A percentile compares a stretch with the other conserved stretches of the same genome.
phyloP scores from a whole-genome alignment of 2,113 vertebrate species.

The Panthera tigris region DNA sequence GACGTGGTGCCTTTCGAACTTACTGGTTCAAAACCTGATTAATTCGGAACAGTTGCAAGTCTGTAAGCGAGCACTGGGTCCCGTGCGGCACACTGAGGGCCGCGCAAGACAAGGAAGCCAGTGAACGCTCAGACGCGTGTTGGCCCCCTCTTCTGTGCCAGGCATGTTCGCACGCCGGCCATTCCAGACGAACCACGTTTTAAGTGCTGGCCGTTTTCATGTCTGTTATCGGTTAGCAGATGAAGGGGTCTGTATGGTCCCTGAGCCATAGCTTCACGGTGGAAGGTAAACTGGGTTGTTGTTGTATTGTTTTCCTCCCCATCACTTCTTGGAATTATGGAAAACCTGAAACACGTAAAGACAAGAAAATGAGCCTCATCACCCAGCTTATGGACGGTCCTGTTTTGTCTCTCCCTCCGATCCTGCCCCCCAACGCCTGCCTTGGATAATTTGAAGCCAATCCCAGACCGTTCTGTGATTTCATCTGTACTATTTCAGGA shows the following conservation, averaged over 20 bases:
- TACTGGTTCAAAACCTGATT: neutral
- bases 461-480: neutral
- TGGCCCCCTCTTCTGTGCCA: fast-evolving
- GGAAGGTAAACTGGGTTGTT: neutral
- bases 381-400: neutral
- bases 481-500: neutral
- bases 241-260: neutral
- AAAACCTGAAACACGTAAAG: neutral
- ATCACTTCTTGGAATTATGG: neutral
- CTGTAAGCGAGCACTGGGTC: no score
- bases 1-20: neutral
- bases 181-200: neutral
- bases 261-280: neutral
- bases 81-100: fast-evolving
- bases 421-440: neutral
- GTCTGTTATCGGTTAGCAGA: neutral
- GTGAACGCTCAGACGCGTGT: fast-evolving
- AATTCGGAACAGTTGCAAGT: neutral
- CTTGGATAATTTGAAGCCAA: neutral
- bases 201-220: neutral
- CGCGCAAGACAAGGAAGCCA: neutral
- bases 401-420: neutral
- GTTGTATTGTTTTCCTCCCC: no score
- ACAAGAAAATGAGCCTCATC: neutral
- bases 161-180: neutral